Base-by-base conservation (phyloP, 2,888 invertebrate genomes). In the Caenorhabditis parvicauda region DNA sequence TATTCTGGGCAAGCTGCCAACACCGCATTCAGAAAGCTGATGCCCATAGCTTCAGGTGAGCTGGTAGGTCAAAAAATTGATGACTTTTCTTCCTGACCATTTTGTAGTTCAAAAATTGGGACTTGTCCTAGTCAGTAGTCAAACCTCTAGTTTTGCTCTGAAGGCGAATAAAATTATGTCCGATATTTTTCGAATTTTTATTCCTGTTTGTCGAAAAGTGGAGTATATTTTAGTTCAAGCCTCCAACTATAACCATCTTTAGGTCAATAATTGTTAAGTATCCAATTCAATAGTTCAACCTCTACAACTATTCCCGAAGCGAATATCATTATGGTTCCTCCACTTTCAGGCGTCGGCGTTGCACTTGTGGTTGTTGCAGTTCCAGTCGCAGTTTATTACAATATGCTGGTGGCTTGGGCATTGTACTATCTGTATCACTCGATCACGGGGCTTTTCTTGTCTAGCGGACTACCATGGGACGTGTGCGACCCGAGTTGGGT, bases 321-420 rank as follows among this genome's bases (percentile, higher is more conserved):
- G n/a, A n/a, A n/a, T n/a, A n/a, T n/a, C n/a, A n/a, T n/a, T n/a
- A n/a, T n/a, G n/a, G n/a, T n/a, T n/a, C n/a, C n/a, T n/a, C 9
- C 4, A 28, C 3, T 52, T 66, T 45, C 53, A 75, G 79, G 79
- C 3, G 70, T 80, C 47, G 80, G 80, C n/a, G 80, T 78, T 78
- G 75, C 75, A 3, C 53, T 77, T 6, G 75, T 79, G 1, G 65
- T 80, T 5, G 68, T 77, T 27, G 77, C 79, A 1, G 69, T 77
- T 6, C 78, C 78, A 0, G 77, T 80, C 17, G 63, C 73, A 21
- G 69, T 80, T 44, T 80, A 80, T 59, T 80, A 75, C 59, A 79
- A 77, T 53, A 68, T 76, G 24, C 70, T 76, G 37, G 72, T 72
- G 14, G 70, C 72, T 1, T 79, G 76, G 77, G 67, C 72, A 0